Base-by-base conservation (phyloP, 2,888 invertebrate genomes). In the Trissolcus japonicus region DNA sequence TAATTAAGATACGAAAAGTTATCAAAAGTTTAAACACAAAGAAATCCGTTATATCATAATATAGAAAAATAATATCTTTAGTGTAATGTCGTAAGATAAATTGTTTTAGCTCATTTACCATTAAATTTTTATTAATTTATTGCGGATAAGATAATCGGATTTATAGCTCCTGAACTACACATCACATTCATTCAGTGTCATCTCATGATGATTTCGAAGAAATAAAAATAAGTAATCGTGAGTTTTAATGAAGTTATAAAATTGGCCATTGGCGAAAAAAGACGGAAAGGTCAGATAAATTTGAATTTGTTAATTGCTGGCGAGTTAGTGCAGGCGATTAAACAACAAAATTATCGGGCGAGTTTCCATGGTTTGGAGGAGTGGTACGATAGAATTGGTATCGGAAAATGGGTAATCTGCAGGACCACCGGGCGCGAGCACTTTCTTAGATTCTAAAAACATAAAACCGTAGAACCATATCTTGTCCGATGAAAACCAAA, bases 341-440 rank as follows among this genome's bases (percentile, higher is more conserved):
- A 29, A 66, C 21, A 21, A 4, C 0, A 54, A 21, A 55, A 68
- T 72, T 77, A 77, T 77, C 63, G 40, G 43, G 53, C 6, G 67
- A 59, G 50, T 63, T 67, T 60, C 63, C 35, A 35, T 9, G 11
- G 9, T 35, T 35, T 25, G 16, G 56, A 46, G 55, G 63, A 63
- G 40, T 19, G 40, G 57, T 53, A 51, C 21, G 11, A 9, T 19
- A 17, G 11, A 51, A 51, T 63, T 60, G 74, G 67, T 71, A 74
- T 74, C 17, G 43, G 69, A 60, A 75, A 80, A 79, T 73, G 74
- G 75, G 66, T 65, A 63, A 59, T 29, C 61, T 35, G 35, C 78
- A 68, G 76, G 81, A 83, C 82, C 82, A 82, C 82, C 82, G 63
- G 76, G 78, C 71, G 77, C 71, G 80, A 71, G 46, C 59, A 55